Base-by-base conservation (phyloP, 2,888 invertebrate genomes). In the Craniophora ligustri region DNA sequence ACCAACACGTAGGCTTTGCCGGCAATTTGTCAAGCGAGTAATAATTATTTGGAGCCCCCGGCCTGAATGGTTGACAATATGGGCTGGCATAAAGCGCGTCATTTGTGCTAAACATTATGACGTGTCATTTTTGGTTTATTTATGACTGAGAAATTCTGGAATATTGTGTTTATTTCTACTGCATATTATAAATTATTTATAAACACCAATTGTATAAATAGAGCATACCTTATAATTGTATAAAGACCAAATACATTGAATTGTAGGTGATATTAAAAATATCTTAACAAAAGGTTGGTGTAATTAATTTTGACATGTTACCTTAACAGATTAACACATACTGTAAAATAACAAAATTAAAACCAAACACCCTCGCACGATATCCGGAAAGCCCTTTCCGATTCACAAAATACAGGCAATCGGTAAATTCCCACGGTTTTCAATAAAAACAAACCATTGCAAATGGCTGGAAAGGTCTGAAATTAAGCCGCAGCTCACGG, bases 21-120 rank as follows among this genome's bases (percentile, higher is more conserved):
- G 86, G 84, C 88, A 92, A 93, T 93, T 93, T 93, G 91, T 94
- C 92, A 91, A 84, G 81, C 82, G 86, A 84, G 86, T 88, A 84
- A 90, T 92, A 91, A 93, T 93, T 92, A 92, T 91, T 91, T 86
- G 71, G 77, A 81, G 81, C 84, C 83, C 81, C 82, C 80, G 81
- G 79, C 76, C 78, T 78, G 85, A 86, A 85, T 82, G 75, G 82
- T 73, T 80, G 77, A 75, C 67, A 72, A 76, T 76, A 73, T 73
- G 67, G 70, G 68, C 67, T 67, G 71, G 69, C 67, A 68, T 72
- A 72, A 72, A 72, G 68, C 65, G 39, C 46, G 63, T 51, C 64
- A 66, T 73, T 74, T 66, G 66, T 49, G 45, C 54, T 65, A 67
- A 72, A 74, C 65, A 65, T 72, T 74, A 58, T 67, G 71, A 66